A percentile compares a stretch with the other conserved stretches of the same genome.
phyloP scores from a whole-genome alignment of 2,113 vertebrate genomes.

The Rhea pennata region DNA sequence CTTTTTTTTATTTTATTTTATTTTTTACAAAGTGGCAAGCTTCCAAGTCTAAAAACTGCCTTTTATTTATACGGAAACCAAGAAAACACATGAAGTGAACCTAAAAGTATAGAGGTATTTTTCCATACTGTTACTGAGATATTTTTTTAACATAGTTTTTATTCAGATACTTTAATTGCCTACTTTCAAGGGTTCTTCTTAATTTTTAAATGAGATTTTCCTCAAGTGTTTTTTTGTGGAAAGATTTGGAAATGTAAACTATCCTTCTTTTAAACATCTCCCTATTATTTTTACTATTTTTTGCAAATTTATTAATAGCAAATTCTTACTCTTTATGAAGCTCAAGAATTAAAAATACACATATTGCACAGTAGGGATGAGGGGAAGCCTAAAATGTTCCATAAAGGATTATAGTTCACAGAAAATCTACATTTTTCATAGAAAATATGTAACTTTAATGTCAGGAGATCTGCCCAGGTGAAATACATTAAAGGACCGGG shows the following conservation, averaged over 20 bases:
- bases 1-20: neutral
- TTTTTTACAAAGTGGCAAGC: neutral
- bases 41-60: neutral
- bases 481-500: neutral
- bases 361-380: neutral
- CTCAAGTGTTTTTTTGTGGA: fast-evolving
- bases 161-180: neutral
- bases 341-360: neutral
- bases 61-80: slow-evolving; percentile 6
- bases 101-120: neutral
- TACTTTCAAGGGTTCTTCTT: fast-evolving
- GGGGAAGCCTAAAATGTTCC: neutral
- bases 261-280: neutral
- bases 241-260: neutral
- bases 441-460: neutral
- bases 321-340: neutral
- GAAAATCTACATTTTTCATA: no score
- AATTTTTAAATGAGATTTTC: neutral
- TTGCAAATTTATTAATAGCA: neutral
- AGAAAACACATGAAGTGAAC: neutral
- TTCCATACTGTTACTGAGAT: neutral
- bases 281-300: neutral
- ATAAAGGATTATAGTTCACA: neutral
- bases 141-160: neutral
- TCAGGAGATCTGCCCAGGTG: neutral